Evolutionary conservation across 2,113 vertebrate species (phyloP), one percentile per base, ranked within the genome.

Genomic region (Athene cunicularia): DNA sequence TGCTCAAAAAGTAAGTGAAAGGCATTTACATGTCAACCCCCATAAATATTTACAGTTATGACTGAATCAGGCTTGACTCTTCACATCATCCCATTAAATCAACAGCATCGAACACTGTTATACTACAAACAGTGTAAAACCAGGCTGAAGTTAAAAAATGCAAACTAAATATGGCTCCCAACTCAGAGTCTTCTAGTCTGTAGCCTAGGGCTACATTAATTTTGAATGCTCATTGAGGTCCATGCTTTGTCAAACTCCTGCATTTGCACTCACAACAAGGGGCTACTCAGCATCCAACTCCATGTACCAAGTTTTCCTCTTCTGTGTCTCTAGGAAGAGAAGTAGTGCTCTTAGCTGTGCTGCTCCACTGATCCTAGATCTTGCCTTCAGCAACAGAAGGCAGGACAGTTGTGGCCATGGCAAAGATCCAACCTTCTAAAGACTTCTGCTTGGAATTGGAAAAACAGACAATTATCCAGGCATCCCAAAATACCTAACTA

Each of bases 1-100:
- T 82, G 76, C 59, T 92, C 60, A 53, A 82, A 55, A 92, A 95
- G 73, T 87, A 95, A 96, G 88, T 86, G 52, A 96, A 94, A 96
- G 88, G 93, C 79, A 95, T 90, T 97, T 94, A 91, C 70, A 81
- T 50, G 45, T 86, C 92, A 95, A 82, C 12, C 53, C 72, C 86
- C 43, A 64, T 84, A 95, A 97, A 91, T 91, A 86, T 82, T 97
- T 91, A 74, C 52, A 93, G 81, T 85, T 85, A 27, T 11, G 86
- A 95, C 62, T 53, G 49, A 90, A 87, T 80, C 56, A 95, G 26
- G 30, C 52, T 86, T 68, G 58, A 94, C 52, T 92, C 76, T 82
- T 88, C 85, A 82, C 74, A 96, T 88, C 64, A 75, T 35, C 39
- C 53, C 58, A 76, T 91, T 87, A 82, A 91, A 91, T 81, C 82